Percentiles rank a stretch among this genome's conserved stretches.
phyloP scores from a whole-genome alignment of 2,113 vertebrate species.

The Calypte anna region DNA sequence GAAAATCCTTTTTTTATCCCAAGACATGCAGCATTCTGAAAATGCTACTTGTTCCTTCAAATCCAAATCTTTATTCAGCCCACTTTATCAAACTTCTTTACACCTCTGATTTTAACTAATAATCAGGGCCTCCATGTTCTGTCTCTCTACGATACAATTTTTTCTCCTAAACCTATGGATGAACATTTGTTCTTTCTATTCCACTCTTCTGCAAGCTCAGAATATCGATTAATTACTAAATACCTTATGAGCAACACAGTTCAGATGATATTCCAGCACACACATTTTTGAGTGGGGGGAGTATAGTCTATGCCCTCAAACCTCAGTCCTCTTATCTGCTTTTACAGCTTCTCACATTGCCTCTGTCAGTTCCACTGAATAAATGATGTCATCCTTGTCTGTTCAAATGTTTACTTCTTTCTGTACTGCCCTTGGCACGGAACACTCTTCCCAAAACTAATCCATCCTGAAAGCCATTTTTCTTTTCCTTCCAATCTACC shows the following conservation, averaged over 20 bases:
- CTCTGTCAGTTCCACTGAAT: constrained; percentile 51
- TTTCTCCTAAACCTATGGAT: background rate
- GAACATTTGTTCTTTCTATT: background rate
- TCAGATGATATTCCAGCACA: background rate
- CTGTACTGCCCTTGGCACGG: constrained; percentile 40
- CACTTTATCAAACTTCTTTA: background rate
- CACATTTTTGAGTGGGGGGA: background rate
- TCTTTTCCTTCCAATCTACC: constrained; percentile 1
- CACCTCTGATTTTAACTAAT: background rate
- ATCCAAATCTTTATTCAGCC: background rate
- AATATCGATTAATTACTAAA: background rate
- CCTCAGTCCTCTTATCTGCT: constrained; percentile 49
- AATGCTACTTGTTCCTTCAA: background rate
- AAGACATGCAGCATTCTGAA: background rate
- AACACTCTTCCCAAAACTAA: constrained; percentile 55
- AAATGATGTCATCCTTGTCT: constrained; percentile 65
- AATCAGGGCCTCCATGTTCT: background rate
- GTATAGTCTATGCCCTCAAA: background rate
- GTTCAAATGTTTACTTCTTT: constrained; percentile 48
- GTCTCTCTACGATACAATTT: background rate
- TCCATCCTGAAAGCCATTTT: constrained; percentile 62
- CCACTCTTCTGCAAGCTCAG: background rate
- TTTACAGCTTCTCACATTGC: constrained; percentile 63
- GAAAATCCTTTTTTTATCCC: background rate
- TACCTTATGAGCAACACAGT: background rate